Evolutionary conservation across 1,140 invertebrate species (phyloP).

Genomic region (Zaprionus tsacasi): DNA sequence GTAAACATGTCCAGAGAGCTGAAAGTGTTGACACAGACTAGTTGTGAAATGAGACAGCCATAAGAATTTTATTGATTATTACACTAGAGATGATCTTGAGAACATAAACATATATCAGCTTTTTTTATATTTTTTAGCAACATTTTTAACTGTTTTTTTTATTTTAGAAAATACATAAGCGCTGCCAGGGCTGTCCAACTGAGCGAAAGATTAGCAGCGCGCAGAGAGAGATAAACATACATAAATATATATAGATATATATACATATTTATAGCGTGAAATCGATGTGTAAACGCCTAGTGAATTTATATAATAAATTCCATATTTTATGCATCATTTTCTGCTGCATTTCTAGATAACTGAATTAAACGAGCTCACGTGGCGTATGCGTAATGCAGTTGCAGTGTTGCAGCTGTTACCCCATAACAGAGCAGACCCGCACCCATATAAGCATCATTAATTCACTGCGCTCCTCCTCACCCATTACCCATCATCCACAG

Average conservation of each 20-base stretch:
- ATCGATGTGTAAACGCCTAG: slow-evolving; percentile 6
- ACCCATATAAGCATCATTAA: slow-evolving; percentile 74
- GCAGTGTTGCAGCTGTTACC: slow-evolving; percentile 16
- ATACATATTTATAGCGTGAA: background rate
- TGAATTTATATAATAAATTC: slow-evolving; percentile 32
- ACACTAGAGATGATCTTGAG: no score
- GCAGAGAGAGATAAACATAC: background rate
- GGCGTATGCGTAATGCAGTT: slow-evolving; percentile 74
- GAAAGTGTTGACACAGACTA: background rate
- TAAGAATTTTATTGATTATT: background rate
- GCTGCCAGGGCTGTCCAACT: no score
- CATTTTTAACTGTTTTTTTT: background rate
- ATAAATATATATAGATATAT: background rate
- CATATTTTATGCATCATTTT: slow-evolving; percentile 47
- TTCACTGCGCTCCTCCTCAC: slow-evolving; percentile 43
- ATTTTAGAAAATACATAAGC: background rate
- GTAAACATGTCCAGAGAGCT: slow-evolving; percentile 34
- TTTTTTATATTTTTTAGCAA: no score
- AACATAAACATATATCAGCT: no score
- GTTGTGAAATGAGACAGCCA: background rate
- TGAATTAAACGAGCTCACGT: slow-evolving; percentile 64
- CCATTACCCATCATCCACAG: background rate
- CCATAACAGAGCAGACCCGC: slow-evolving; percentile 5
- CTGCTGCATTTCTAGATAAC: slow-evolving; percentile 37
- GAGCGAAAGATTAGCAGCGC: no score